These are phyloP conservation scores for Lota lota DNA, from an alignment of 2,113 vertebrate genomes.

Conservation along the genomic window DNA sequence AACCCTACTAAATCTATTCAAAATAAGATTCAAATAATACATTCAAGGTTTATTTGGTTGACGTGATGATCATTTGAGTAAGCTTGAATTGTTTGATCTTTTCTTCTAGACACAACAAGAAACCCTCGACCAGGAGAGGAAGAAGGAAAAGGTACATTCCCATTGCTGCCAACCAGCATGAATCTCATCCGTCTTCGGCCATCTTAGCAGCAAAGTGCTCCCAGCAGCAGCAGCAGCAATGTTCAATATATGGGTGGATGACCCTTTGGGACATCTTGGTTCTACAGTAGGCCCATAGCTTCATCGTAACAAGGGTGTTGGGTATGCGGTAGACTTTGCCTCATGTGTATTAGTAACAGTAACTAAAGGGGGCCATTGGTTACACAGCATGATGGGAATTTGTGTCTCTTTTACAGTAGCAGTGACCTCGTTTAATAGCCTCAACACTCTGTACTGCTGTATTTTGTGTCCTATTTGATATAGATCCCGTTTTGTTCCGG, in stretches of 20 bases:
- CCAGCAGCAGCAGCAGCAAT: not conserved
- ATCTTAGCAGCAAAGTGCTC: not conserved
- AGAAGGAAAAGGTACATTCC: slow-evolving; percentile 85
- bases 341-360: too few species aligned
- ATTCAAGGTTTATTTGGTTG: too few species aligned
- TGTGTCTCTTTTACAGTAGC: not conserved
- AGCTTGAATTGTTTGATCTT: not conserved
- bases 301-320: not conserved
- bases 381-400: not conserved
- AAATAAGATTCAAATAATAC: too few species aligned
- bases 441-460: not conserved
- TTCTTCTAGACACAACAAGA: slow-evolving; percentile 86
- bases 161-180: not conserved
- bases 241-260: not conserved
- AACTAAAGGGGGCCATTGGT: not conserved
- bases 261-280: not conserved
- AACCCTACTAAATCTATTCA: too few species aligned
- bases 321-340: not conserved
- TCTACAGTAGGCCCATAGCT: slow-evolving; percentile 1
- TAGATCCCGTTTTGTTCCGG: not conserved
- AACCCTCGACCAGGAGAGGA: slow-evolving; percentile 88
- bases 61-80: too few species aligned
- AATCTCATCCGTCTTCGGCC: not conserved
- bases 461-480: not conserved
- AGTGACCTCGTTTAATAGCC: not conserved